Percentiles rank a stretch among this genome's conserved stretches.
These are phyloP conservation scores for Polypedilum pembai DNA, from an alignment of 1,140 invertebrate genomes.

Conservation along the genomic window DNA sequence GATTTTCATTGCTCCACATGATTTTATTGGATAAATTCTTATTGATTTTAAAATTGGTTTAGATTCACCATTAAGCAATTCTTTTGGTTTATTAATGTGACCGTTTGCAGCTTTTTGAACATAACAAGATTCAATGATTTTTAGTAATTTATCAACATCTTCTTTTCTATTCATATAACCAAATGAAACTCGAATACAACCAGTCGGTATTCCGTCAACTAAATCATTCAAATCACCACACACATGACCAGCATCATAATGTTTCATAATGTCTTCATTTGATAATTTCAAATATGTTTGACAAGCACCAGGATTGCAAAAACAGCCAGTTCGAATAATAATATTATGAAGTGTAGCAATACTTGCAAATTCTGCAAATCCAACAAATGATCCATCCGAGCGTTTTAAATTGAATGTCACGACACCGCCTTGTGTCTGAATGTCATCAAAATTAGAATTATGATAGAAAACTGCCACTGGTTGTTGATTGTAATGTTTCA, in stretches of 20 bases:
- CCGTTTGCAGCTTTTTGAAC: slow-evolving; percentile 21
- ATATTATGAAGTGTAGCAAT: slow-evolving; percentile 82
- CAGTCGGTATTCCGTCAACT: slow-evolving; percentile 82
- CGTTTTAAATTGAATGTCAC: slow-evolving; percentile 84
- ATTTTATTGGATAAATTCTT: slow-evolving; percentile 89
- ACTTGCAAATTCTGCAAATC: slow-evolving; percentile 83
- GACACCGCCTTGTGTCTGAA: slow-evolving; percentile 67
- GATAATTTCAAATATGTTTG: slow-evolving; percentile 68
- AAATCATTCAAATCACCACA: slow-evolving; percentile 88
- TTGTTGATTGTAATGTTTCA: slow-evolving; percentile 67
- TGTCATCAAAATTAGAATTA: slow-evolving; percentile 58
- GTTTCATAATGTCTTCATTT: slow-evolving; percentile 51
- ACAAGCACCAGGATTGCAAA: slow-evolving; percentile 95
- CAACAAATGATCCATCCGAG: slow-evolving; percentile 69
- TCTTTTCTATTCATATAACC: slow-evolving; percentile 77
- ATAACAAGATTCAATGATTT: slow-evolving; percentile 62
- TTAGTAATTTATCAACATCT: slow-evolving; percentile 64
- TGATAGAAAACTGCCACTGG: slow-evolving; percentile 66
- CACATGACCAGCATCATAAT: slow-evolving; percentile 62
- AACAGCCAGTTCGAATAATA: slow-evolving; percentile 85
- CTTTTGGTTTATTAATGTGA: background rate
- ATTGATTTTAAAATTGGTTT: slow-evolving; percentile 51
- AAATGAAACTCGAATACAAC: slow-evolving; percentile 85
- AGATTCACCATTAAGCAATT: background rate
- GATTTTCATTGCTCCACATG: slow-evolving; percentile 72